These are phyloP conservation scores for Psephotus haematonotus DNA, from an alignment of 2,113 vertebrate genomes.

Conservation along the genomic window DNA sequence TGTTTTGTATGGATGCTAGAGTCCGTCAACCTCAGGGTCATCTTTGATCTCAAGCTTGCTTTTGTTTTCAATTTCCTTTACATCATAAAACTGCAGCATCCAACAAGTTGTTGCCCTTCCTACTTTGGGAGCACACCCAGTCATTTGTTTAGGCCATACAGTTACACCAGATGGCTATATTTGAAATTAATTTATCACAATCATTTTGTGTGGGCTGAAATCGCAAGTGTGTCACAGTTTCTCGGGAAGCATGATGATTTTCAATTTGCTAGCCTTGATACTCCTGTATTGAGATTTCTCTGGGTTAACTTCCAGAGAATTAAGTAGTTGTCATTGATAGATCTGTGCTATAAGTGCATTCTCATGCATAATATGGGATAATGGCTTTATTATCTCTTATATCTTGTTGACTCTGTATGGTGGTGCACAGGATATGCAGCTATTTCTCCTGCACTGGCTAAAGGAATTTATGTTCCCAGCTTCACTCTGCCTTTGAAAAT, in stretches of 20 bases:
- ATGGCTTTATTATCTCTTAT: not conserved
- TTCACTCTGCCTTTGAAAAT: not conserved
- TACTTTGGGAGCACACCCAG: not conserved
- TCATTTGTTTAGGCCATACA: not conserved
- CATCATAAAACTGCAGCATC: not conserved
- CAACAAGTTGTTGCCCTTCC: not conserved
- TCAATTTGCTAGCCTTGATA: not conserved
- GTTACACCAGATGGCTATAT: not conserved
- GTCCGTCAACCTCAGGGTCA: not conserved
- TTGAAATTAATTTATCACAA: not conserved
- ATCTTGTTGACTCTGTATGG: not conserved
- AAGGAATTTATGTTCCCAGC: not conserved
- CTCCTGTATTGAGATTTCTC: not conserved
- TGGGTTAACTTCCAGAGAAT: not conserved
- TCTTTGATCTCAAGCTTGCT: conserved; percentile 39
- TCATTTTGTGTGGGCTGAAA: not conserved
- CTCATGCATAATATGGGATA: not conserved
- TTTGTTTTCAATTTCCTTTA: conserved; percentile 59
- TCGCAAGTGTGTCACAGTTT: not conserved
- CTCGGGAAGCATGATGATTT: not conserved
- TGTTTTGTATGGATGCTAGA: not conserved
- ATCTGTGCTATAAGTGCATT: not conserved
- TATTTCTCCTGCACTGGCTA: not conserved
- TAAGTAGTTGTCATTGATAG: not conserved
- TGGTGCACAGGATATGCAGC: not conserved